Evolutionary conservation across 2,113 vertebrate genomes (phyloP), one percentile per base, ranked within the genome.

Genomic region (Gorsachius goisagi): DNA sequence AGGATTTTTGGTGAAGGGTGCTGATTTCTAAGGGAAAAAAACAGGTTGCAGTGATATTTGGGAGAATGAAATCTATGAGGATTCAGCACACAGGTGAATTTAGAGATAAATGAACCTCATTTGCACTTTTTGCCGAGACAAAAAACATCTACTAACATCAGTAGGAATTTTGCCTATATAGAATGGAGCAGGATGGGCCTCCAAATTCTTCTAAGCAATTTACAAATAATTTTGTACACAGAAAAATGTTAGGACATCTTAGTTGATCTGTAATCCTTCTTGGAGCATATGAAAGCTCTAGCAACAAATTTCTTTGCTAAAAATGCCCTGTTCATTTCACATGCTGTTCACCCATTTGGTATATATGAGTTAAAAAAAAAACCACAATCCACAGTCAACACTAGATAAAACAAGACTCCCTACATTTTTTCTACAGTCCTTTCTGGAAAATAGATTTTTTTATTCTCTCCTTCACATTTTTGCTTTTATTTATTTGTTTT

Each of bases 401-500:
- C 81, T 60, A 76, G 37, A 64, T 67, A 90, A 96, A 77, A 95
- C 44, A 80, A 93, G 92, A 92, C 55, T 85, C 79, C 56, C 79
- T 84, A 82, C 69, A 49, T 96, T 81, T 94, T 96, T 91, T 79
- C 85, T 60, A 83, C 8, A 96, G 88, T 96, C 63, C 85, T 88
- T 88, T 96, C 71, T 85, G 72, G 90, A 86, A 94, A 79, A 95
- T 79, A 80, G 47, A 30, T 77, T 59, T 88, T 89, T 86, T 96
- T 95, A 94, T 97, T 95, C 88, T 97, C 95, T 94, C 94, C 71
- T 94, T 92, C 66, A 90, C 63, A n/a, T 95, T 84, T 89, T 97
- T 96, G 81, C 82, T 96, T 90, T 96, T 91, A 89, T 62, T 95
- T 63, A 91, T 91, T 87, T 83, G 75, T 85, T 88, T 93, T 44